Evolutionary conservation across 2,888 invertebrate species (phyloP), one percentile per base, ranked within the genome.

Genomic region (Ernsta delagoae): DNA sequence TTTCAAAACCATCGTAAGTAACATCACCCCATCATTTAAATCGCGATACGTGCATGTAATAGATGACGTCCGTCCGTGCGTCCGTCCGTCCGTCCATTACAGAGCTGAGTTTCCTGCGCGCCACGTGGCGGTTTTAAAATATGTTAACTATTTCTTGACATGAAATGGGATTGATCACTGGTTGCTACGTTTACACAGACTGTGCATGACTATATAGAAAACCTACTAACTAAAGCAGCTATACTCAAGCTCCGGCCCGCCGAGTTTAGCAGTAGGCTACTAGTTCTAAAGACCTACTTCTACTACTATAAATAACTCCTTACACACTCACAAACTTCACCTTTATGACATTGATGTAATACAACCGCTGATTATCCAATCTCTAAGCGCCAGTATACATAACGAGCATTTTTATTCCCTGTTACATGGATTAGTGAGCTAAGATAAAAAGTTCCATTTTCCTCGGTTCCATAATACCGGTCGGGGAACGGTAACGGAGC

Each of bases 381-480:
- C 24, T 24, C 24, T 24, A 24, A 24, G 24, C 24, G 24, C 24
- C 24, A 24, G 24, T 3, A 24, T 24, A 24, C 24, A 24, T 24
- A 24, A 24, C 24, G 24, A 24, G 24, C 24, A 24, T 24, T 24
- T 24, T 24, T 24, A 24, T 24, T 24, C 24, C 24, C 24, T 24
- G 24, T 24, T 24, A 24, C 24, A 50, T 50, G 50, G 16, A 50
- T 50, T 50, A 50, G 16, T 16, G 6, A 45, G 11, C n/a, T 50
- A 34, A 9, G 56, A 79, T 82, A 83, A 81, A 83, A 53, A 24
- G 3, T 12, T 84, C 87, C 87, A 3, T 60, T 66, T 53, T 87
- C 88, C 88, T 89, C 89, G 89, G 89, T 89, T 85, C 83, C 82
- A 82, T 85, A 83, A 81, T 83, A 82, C 83, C 79, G 84, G 79